Evolutionary conservation across 23 tunicate genomes (phyloP).

Genomic region (Diplosoma virens): DNA sequence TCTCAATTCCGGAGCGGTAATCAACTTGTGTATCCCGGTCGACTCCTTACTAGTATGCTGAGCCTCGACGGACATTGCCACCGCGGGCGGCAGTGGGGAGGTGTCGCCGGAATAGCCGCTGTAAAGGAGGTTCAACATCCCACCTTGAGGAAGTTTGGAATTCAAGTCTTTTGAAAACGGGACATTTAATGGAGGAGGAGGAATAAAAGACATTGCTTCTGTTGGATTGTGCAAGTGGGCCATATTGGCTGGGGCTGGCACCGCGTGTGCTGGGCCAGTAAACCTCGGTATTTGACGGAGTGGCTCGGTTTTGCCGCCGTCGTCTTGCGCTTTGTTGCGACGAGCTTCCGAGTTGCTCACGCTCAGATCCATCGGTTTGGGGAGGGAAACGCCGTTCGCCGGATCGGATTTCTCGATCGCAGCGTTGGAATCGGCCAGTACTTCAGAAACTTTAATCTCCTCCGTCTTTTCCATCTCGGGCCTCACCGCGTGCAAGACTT

Average conservation of each 20-base stretch:
- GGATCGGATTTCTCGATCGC: constrained; percentile 9
- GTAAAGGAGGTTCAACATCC: constrained; percentile 65
- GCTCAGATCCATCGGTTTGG: constrained; percentile 28
- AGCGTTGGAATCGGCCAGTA: not conserved
- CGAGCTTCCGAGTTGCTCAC: not conserved
- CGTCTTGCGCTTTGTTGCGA: no score
- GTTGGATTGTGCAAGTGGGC: constrained; percentile 31
- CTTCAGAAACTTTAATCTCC: not conserved
- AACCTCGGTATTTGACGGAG: not conserved
- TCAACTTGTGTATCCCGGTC: not conserved
- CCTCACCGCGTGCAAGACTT: not conserved
- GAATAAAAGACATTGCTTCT: not conserved
- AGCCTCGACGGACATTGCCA: not conserved
- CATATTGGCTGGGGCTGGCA: constrained; percentile 29
- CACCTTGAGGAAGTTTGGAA: constrained; percentile 36
- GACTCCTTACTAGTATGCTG: not conserved
- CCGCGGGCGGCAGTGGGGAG: not conserved
- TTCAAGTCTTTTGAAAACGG: not conserved
- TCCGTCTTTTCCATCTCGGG: not conserved
- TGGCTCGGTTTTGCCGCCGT: not conserved
- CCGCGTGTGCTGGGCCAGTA: constrained; percentile 1
- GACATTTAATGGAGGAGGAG: not conserved
- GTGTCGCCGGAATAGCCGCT: constrained; percentile 38
- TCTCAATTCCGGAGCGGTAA: not conserved
- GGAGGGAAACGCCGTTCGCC: constrained; percentile 3